Evolutionary conservation across 2,797 vertebrate species (phyloP).

Genomic region (Bradypodion ventrale): DNA sequence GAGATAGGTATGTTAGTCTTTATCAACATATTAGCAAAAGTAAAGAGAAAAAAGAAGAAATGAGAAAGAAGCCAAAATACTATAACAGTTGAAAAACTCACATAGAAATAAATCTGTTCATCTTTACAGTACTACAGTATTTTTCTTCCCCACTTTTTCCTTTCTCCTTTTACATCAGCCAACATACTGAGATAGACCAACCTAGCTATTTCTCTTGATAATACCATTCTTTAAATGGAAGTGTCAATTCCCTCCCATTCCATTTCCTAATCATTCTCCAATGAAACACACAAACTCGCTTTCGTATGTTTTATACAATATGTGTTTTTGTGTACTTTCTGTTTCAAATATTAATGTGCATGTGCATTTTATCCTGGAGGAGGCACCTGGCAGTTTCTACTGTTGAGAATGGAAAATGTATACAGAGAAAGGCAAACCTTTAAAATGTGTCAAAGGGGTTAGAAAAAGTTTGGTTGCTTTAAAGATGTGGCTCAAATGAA

Average conservation of each 20-base stretch:
- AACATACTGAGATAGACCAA: too few relatives aligned
- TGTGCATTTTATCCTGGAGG: neutral
- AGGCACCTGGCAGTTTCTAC: neutral
- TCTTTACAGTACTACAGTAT: neutral
- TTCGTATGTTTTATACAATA: too few relatives aligned
- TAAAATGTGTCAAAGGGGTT: neutral
- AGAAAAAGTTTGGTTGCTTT: neutral
- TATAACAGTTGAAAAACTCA: too few relatives aligned
- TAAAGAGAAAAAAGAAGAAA: too few relatives aligned
- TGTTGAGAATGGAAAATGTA: neutral
- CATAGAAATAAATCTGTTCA: too few relatives aligned
- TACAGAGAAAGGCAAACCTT: neutral
- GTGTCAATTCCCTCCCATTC: too few relatives aligned
- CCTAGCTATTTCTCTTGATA: too few relatives aligned
- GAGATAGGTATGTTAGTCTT: too few relatives aligned
- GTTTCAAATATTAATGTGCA: neutral
- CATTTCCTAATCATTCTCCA: too few relatives aligned
- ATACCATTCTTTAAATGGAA: too few relatives aligned
- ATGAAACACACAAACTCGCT: neutral
- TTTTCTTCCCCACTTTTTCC: neutral
- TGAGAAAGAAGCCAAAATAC: too few relatives aligned
- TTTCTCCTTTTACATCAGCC: neutral
- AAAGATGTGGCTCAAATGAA: neutral
- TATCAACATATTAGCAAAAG: too few relatives aligned
- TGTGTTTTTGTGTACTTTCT: neutral